These are phyloP conservation scores for Cosmopolites sordidus DNA, from an alignment of 2,888 invertebrate genomes.

Conservation along the genomic window DNA sequence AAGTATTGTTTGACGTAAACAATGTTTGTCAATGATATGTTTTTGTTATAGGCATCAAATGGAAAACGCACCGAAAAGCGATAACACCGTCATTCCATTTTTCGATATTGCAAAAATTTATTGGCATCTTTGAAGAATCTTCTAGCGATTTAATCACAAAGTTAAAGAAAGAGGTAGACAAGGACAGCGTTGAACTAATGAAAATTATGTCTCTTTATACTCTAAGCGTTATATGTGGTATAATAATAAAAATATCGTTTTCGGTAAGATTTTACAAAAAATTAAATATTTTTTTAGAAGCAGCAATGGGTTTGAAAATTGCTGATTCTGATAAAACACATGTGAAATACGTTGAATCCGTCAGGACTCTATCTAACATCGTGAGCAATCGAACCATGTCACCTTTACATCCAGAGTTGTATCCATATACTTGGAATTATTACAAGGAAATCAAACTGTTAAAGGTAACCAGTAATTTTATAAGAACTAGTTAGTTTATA, in stretches of 20 bases:
- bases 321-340: conserved; percentile 66
- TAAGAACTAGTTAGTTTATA: too few species aligned
- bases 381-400: conserved; percentile 36
- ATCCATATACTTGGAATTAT: conserved; percentile 56
- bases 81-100: conserved; percentile 77
- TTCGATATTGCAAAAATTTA: conserved; percentile 67
- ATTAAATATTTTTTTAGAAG: conserved; percentile 54
- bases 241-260: too few species aligned
- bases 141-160: conserved; percentile 55
- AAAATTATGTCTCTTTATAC: conserved; percentile 58
- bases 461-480: too few species aligned
- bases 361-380: conserved; percentile 52
- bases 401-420: conserved; percentile 46
- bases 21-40: neutral
- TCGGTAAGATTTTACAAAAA: too few species aligned
- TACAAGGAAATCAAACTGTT: conserved; percentile 48
- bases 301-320: conserved; percentile 77
- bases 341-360: conserved; percentile 70
- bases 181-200: conserved; percentile 56
- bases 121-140: conserved; percentile 64
- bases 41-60: conserved; percentile 50
- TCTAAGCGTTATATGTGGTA: conserved; percentile 62
- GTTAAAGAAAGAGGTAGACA: conserved; percentile 45
- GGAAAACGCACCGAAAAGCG: conserved; percentile 65
- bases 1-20: neutral